These are phyloP conservation scores for Cheilinus undulatus DNA, from an alignment of 2,113 vertebrate genomes.

Conservation along the genomic window DNA sequence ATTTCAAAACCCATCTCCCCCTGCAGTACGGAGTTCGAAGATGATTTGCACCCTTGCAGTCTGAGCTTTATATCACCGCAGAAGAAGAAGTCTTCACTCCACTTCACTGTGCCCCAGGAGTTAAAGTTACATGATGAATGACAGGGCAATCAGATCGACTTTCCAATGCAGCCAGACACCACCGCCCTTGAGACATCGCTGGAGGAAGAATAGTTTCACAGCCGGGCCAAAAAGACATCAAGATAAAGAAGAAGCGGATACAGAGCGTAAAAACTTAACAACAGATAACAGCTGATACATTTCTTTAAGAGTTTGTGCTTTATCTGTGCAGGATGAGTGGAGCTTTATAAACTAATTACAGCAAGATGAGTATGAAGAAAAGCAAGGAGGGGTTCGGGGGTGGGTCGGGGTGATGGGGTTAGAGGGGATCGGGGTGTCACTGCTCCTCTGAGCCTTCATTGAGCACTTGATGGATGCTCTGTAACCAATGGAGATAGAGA, in stretches of 20 bases:
- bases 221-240: conserved; percentile 24
- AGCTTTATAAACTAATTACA: conserved; percentile 40
- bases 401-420: conserved; percentile 55
- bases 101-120: conserved; percentile 47
- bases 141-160: conserved; percentile 77
- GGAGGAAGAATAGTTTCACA: conserved; percentile 84
- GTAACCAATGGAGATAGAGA: conserved; percentile 83
- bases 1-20: conserved; percentile 85
- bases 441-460: conserved; percentile 72
- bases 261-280: conserved; percentile 11
- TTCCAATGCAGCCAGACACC: conserved; percentile 88
- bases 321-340: conserved; percentile 9
- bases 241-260: conserved; percentile 30
- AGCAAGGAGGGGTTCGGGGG: conserved; percentile 1
- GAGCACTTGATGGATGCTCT: conserved; percentile 82
- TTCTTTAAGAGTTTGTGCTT: neutral
- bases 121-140: conserved; percentile 83
- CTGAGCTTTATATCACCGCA: conserved; percentile 59
- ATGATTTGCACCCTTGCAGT: conserved; percentile 70
- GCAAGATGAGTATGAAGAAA: conserved; percentile 34
- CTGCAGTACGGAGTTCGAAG: conserved; percentile 55
- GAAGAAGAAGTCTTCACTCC: conserved; percentile 50
- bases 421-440: conserved; percentile 68
- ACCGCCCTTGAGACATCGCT: conserved; percentile 84
- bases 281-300: conserved; percentile 38